phyloP scores from a whole-genome alignment of 2,113 vertebrate genomes.

The Pagrus major region DNA sequence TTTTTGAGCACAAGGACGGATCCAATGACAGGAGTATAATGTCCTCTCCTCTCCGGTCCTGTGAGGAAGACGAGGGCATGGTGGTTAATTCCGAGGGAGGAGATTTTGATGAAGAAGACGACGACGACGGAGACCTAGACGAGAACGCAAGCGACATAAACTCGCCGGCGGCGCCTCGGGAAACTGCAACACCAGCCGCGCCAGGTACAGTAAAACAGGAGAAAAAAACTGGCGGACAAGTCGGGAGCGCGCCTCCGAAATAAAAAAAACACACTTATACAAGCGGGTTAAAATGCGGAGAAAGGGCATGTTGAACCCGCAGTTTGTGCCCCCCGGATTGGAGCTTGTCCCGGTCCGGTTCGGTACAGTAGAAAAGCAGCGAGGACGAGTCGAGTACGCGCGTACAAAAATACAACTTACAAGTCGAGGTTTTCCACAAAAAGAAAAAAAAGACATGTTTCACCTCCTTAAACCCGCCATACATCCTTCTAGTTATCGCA shows the following conservation, averaged over 20 bases:
- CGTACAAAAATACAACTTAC: constrained; percentile 25
- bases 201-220: constrained; percentile 83
- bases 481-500: neutral
- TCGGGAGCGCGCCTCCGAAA: constrained; percentile 77
- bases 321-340: constrained; percentile 17
- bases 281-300: neutral
- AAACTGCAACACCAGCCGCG: constrained; percentile 85
- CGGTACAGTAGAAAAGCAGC: constrained; percentile 15
- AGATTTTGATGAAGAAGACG: constrained; percentile 92
- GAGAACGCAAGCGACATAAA: constrained; percentile 89
- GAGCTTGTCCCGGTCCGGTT: neutral
- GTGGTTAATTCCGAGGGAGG: constrained; percentile 92
- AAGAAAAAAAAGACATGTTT: neutral
- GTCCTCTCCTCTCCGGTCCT: constrained; percentile 92
- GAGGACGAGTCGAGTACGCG: constrained; percentile 40
- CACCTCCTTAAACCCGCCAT: neutral
- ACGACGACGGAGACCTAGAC: constrained; percentile 88
- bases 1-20: constrained; percentile 82
- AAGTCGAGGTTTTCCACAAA: constrained; percentile 3
- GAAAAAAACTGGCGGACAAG: constrained; percentile 74
- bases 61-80: constrained; percentile 93
- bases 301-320: constrained; percentile 20
- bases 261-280: constrained; percentile 48
- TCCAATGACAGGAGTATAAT: constrained; percentile 88
- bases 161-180: constrained; percentile 86